Base-by-base conservation (phyloP, 2,113 vertebrate species). In the cattle (Bos taurus) region DNA sequence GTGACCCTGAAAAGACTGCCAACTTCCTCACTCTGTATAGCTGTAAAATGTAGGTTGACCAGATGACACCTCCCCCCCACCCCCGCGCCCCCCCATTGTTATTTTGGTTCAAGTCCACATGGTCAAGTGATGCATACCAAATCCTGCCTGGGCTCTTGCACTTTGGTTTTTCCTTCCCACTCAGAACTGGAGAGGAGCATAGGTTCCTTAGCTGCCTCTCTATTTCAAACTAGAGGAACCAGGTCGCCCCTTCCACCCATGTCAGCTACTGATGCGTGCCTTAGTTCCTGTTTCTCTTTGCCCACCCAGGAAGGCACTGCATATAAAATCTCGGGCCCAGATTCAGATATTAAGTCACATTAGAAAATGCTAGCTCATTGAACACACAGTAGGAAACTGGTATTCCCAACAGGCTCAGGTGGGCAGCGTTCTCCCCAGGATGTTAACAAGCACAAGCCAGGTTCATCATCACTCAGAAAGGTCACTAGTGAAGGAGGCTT, bases 221-320 rank as follows among this genome's bases (percentile, higher is more conserved):
- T 57, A 36, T 86, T 40, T 93, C 71, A 12, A 6, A 62, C 59
- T n/a, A 67, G 54, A 83, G 90, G 92, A 90, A 60, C 83, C 52
- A 54, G 84, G 62, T 94, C 82, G 92, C 84, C 87, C 90, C 95
- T 94, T 95, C 80, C 60, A 95, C 95, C 92, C 96, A 40, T 88
- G 59, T 67, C 8, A 21, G 62, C 77, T 71, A 77, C 95, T 40
- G 64, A 88, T 81, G 92, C 56, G 4, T 97, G 93, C 93, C 97
- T 96, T 96, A 81, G 64, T 96, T 95, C 97, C 96, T 84, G 91
- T 98, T 98, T 90, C 97, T 93, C 92, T 87, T 62, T n/a, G 84
- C 90, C 91, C 87, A 96, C 96, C 96, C 94, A 95, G 97, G 78
- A 93, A 95, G 95, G 78, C 43, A 26, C 90, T 90, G 90, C 5